Conservation (phyloP, 1,140 invertebrate species). For the Leptinotarsa defecta region DNA sequence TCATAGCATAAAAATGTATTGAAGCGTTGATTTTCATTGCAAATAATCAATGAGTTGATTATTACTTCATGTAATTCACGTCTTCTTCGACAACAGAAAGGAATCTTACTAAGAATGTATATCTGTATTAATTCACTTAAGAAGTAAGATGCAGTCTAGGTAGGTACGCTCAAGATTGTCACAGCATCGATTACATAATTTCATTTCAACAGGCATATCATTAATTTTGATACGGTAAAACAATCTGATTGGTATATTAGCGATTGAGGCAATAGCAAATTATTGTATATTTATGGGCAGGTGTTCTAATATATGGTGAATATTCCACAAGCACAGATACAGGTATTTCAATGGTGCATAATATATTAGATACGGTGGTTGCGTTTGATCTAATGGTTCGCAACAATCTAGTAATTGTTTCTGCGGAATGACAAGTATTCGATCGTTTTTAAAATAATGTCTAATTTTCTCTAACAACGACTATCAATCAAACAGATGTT, state of each 20-base stretch:
- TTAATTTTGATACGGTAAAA: slow-evolving; percentile 15
- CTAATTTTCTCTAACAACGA: neutral
- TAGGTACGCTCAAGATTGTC: neutral
- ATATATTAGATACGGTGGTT: neutral
- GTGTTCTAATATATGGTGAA: slow-evolving; percentile 27
- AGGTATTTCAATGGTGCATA: slow-evolving; percentile 28
- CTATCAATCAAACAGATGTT: slow-evolving; percentile 5
- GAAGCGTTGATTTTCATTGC: neutral
- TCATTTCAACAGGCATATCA: neutral
- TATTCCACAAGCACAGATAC: slow-evolving; percentile 11
- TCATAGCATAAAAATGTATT: no score
- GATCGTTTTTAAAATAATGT: neutral
- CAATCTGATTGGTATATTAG: slow-evolving; percentile 1
- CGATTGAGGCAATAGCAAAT: slow-evolving; percentile 6
- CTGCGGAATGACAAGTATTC: no score
- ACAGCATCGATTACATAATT: neutral
- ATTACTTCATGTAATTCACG: neutral
- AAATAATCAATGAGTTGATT: slow-evolving; percentile 6
- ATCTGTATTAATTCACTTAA: neutral
- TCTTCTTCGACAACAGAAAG: neutral
- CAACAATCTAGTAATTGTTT: neutral
- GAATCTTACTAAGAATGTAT: neutral
- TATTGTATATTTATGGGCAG: slow-evolving; percentile 21
- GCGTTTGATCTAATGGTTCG: neutral
- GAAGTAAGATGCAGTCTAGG: neutral